These are phyloP conservation scores for Tiliqua scincoides DNA, from an alignment of 2,113 vertebrate genomes.

Conservation along the genomic window DNA sequence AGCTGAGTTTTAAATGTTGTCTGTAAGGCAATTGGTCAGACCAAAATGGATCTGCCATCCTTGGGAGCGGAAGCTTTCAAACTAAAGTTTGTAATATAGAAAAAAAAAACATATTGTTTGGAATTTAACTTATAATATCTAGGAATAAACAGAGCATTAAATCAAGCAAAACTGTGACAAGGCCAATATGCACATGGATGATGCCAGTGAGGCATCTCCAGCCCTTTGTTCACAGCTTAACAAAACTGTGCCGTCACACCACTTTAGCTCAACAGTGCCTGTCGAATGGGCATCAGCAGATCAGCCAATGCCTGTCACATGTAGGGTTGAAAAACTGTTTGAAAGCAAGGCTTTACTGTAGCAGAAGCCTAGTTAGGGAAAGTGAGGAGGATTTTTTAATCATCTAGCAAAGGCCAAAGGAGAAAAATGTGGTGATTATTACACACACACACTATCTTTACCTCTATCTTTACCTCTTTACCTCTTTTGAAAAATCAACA, in stretches of 20 bases:
- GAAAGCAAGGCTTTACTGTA: conserved; percentile 83
- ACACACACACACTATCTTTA: neutral
- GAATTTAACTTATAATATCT: conserved; percentile 90
- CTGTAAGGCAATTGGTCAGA: conserved; percentile 53
- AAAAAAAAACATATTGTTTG: conserved; percentile 81
- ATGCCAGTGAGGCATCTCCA: conserved; percentile 88
- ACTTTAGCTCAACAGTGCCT: conserved; percentile 96
- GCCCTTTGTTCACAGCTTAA: conserved; percentile 98
- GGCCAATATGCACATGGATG: conserved; percentile 88
- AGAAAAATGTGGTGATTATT: conserved; percentile 13
- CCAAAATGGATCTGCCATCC: conserved; percentile 56
- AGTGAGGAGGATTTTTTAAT: conserved; percentile 78
- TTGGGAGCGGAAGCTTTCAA: conserved; percentile 73
- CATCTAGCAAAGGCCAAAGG: conserved; percentile 60
- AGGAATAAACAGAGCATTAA: conserved; percentile 98
- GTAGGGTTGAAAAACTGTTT: conserved; percentile 81
- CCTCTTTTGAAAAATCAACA: no score
- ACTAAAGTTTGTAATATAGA: conserved; percentile 78
- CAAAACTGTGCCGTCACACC: conserved; percentile 98
- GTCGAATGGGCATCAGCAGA: conserved; percentile 94
- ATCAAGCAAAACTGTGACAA: conserved; percentile 94
- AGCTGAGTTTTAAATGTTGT: conserved; percentile 65
- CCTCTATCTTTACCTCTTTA: neutral
- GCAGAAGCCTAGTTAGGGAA: conserved; percentile 73
- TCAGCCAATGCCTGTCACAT: conserved; percentile 89